Percentiles rank a stretch among this genome's conserved stretches.
Conservation (phyloP, 2,113 vertebrate genomes). For the Oxyura jamaicensis region DNA sequence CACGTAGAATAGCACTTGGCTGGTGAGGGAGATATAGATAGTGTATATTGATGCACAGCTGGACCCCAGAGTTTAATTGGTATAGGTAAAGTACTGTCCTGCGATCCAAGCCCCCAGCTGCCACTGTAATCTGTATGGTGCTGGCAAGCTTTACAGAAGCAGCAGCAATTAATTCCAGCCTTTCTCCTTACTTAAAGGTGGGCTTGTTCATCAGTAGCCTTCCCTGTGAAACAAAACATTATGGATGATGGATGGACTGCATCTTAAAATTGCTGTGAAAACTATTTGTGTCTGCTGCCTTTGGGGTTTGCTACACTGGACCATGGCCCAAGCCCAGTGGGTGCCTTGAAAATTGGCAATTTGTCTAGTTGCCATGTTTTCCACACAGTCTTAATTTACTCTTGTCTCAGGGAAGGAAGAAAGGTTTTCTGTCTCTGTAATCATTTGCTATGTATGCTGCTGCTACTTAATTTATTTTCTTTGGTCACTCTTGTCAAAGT, state of each 20-base stretch:
- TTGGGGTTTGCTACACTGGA: not conserved
- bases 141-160: not conserved
- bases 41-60: not conserved
- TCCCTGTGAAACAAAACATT: not conserved
- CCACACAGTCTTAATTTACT: not conserved
- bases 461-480: constrained; percentile 18
- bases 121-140: fast-evolving
- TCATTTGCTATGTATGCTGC: not conserved
- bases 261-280: not conserved
- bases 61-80: not conserved
- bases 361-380: constrained; percentile 6
- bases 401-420: not conserved
- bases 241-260: not conserved
- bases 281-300: not conserved
- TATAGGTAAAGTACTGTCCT: not conserved
- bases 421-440: not conserved
- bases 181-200: not conserved
- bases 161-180: not conserved
- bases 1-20: not conserved
- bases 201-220: not conserved
- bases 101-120: not conserved
- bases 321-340: not conserved
- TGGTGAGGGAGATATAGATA: not conserved
- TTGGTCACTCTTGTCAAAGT: not conserved
- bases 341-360: not conserved